Evolutionary conservation across 1,140 invertebrate genomes (phyloP), one percentile per base, ranked within the genome.

Genomic region (Diploscapter pachys): DNA sequence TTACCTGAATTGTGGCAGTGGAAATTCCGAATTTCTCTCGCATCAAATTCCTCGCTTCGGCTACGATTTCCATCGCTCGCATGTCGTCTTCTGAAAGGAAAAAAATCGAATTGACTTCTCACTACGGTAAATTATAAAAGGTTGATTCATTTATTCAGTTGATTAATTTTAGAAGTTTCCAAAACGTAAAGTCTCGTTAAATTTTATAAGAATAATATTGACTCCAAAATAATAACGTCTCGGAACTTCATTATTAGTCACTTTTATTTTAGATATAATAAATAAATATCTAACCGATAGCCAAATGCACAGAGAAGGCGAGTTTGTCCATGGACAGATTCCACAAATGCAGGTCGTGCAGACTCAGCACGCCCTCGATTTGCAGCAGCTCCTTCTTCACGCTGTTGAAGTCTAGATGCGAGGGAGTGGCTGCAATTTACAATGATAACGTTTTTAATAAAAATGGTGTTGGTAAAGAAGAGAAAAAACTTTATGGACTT

Each of bases 271-370:
- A 0, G 13, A 13, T 9, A 31, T 9, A 31, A 9, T 8, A 9
- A 8, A 9, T 50, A 49, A 8, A 8, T 5, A 62, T 54, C 77
- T 67, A 1, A 78, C 76, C 72, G 4, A 79, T n/a, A 13, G 76
- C 72, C 67, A 80, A 59, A 79, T 80, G 77, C n/a, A 80, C 77
- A 53, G 64, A 76, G 11, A 77, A 57, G 13, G 78, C 75, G 8
- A 64, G 71, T 89, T 96, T 97, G 87, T 96, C 93, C 81, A 96
- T 89, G 63, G 93, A 96, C 4, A 98, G 89, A 4, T 93, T 94
- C 96, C 95, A 98, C 83, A 98, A 93, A 81, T 94, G 89, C 61
- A 98, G 89, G 88, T 97, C 96, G 86, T 98, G 96, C 4, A 97
- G 91, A 81, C 92, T 91, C 50, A 91, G 89, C 3, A 98, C 94